Percentiles rank a stretch among this genome's conserved stretches.
phyloP scores from a whole-genome alignment of 2,888 invertebrate genomes.

The Seira ritae region DNA sequence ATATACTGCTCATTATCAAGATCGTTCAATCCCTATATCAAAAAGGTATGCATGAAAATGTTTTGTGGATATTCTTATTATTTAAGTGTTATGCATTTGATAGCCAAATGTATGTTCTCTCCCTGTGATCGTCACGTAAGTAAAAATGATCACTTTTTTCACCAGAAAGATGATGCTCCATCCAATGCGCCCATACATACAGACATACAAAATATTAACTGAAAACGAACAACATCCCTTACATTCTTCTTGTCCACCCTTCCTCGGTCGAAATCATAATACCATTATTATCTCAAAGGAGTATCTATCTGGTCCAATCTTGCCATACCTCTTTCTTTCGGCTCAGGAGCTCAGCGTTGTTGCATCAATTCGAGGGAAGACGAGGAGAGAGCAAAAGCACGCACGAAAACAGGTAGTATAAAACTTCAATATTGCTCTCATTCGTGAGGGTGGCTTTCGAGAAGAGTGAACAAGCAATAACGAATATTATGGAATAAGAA shows the following conservation, averaged over 20 bases:
- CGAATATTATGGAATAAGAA: background rate
- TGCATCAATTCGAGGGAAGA: background rate
- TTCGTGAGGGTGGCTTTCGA: background rate
- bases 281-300: conserved; percentile 25
- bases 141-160: background rate
- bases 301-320: conserved; percentile 45
- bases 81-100: conserved; percentile 34
- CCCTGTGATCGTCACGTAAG: conserved; percentile 31
- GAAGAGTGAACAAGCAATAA: background rate
- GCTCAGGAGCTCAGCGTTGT: background rate
- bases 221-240: background rate
- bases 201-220: background rate
- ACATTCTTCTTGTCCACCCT: conserved; percentile 5
- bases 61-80: background rate
- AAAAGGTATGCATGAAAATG: background rate
- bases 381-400: background rate
- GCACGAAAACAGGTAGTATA: conserved; percentile 8
- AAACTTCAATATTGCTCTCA: background rate
- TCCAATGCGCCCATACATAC: conserved; percentile 27
- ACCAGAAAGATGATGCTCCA: background rate
- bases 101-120: conserved; percentile 22
- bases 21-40: background rate
- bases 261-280: background rate
- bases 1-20: conserved; percentile 11
- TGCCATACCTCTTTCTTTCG: background rate